Base-by-base conservation (phyloP, 2,888 invertebrate genomes). In the Ctena decussata region DNA sequence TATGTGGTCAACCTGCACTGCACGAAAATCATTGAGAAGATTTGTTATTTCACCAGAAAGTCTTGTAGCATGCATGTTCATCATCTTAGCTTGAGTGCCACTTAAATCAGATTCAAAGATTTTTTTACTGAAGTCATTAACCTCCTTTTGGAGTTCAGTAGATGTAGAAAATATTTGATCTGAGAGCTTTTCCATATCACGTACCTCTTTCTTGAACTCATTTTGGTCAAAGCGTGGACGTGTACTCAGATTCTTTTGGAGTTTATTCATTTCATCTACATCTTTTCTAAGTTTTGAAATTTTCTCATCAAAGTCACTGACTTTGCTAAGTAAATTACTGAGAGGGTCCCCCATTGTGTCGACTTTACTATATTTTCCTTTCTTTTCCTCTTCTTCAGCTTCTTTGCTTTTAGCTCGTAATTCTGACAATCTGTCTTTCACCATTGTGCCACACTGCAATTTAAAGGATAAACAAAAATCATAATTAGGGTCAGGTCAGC, bases 1-100 rank as follows among this genome's bases (percentile, higher is more conserved):
- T 60, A 93, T 89, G 73, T 94, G 93, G 53, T 91, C 91, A 6
- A 92, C 92, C 70, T 94, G 94, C 70, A 89, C 90, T 44, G 82
- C 90, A 32, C 92, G 86, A 65, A 91, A 93, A 30, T 90, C 90
- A 81, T 93, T 91, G 71, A 92, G 90, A 8, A 87, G 77, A 73
- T 85, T 85, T 60, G 91, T 90, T 15, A 92, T 84, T 57, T 91
- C 91, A 37, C 85, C 80, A 15, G 89, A 82, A n/a, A 94, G 82
- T 70, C 93, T 83, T 18, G 87, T 89, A n/a, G 90, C 57, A 78
- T 91, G 90, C 21, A 78, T 82, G 30, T 70, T 74, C 15, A 89
- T 78, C 76, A 89, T 85, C 44, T 78, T 82, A 37, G 82, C 86
- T 81, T 89, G 86, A 6, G 77, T 85, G 21, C 27, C 46, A 37